Percentiles rank a stretch among this genome's conserved stretches.
Evolutionary conservation across 1,140 invertebrate genomes (phyloP).

Genomic region (Geopemphigus sp.): DNA sequence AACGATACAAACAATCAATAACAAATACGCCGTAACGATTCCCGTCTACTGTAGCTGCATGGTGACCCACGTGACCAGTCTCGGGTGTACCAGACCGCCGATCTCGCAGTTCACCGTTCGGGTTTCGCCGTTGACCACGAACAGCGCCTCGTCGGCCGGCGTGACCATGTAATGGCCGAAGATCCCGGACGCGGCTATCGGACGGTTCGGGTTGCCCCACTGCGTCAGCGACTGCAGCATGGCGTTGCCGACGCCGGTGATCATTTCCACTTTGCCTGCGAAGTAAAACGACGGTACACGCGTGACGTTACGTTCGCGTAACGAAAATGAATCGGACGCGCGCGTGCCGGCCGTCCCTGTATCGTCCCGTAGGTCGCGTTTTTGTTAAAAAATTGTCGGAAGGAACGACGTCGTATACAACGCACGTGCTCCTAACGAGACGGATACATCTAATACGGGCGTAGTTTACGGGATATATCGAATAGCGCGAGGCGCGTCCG

Average conservation of each 20-base stretch:
- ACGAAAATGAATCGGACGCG: no score
- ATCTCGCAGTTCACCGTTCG: slow-evolving; percentile 77
- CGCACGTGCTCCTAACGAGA: no score
- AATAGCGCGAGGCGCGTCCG: no score
- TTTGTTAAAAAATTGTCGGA: no score
- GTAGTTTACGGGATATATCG: no score
- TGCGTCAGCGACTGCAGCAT: slow-evolving; percentile 61
- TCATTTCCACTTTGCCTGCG: slow-evolving; percentile 74
- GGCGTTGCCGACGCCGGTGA: slow-evolving; percentile 70
- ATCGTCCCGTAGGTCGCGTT: no score
- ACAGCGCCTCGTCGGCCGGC: slow-evolving; percentile 69
- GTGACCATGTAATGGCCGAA: slow-evolving; percentile 77
- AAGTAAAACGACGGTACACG: no score
- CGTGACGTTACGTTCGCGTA: no score
- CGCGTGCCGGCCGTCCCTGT: no score
- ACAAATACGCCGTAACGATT: no score
- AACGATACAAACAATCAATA: slow-evolving; percentile 2
- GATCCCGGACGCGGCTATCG: slow-evolving; percentile 67
- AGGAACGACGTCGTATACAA: no score
- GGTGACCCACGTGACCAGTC: slow-evolving; percentile 67
- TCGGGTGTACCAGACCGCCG: slow-evolving; percentile 66
- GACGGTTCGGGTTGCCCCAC: slow-evolving; percentile 69
- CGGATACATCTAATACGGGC: no score
- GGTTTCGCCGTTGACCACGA: slow-evolving; percentile 72
- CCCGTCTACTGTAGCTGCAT: slow-evolving; percentile 54